Percentiles rank a stretch among this genome's conserved stretches.
phyloP scores from a whole-genome alignment of 1,140 invertebrate genomes.

The Oncopeltus fasciatus region DNA sequence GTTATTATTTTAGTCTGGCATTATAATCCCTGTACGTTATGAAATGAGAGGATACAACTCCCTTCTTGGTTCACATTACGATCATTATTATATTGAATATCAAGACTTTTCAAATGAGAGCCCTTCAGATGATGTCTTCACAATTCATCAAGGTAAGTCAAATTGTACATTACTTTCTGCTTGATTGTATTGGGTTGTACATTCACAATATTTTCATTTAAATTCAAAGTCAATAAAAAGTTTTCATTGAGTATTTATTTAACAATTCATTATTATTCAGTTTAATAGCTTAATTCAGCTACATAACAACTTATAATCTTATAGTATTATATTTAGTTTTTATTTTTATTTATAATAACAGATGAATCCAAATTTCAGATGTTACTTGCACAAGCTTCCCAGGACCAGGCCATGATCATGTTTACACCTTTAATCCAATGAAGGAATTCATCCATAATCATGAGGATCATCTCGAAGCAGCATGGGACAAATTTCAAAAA shows the following conservation, averaged over 20 bases:
- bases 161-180: too few relatives aligned
- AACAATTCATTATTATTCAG: too few relatives aligned
- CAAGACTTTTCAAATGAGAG: conserved; percentile 50
- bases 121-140: conserved; percentile 53
- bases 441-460: conserved; percentile 66
- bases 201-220: too few relatives aligned
- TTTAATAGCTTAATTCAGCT: too few relatives aligned
- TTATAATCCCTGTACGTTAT: conserved; percentile 53
- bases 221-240: too few relatives aligned
- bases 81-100: conserved; percentile 86
- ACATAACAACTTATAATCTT: too few relatives aligned
- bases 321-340: too few relatives aligned
- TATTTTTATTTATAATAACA: too few relatives aligned
- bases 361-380: too few relatives aligned
- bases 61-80: conserved; percentile 84
- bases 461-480: conserved; percentile 55
- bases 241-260: too few relatives aligned
- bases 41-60: conserved; percentile 88
- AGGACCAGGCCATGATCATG: conserved; percentile 62
- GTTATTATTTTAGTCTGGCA: too few relatives aligned
- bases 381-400: conserved; percentile 67
- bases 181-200: too few relatives aligned
- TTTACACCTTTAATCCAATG: conserved; percentile 84
- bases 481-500: conserved; percentile 62
- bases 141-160: conserved; percentile 40